A percentile compares a stretch with the other conserved stretches of the same genome.
phyloP scores from a whole-genome alignment of 2,797 vertebrate species.

The Labroides dimidiatus region DNA sequence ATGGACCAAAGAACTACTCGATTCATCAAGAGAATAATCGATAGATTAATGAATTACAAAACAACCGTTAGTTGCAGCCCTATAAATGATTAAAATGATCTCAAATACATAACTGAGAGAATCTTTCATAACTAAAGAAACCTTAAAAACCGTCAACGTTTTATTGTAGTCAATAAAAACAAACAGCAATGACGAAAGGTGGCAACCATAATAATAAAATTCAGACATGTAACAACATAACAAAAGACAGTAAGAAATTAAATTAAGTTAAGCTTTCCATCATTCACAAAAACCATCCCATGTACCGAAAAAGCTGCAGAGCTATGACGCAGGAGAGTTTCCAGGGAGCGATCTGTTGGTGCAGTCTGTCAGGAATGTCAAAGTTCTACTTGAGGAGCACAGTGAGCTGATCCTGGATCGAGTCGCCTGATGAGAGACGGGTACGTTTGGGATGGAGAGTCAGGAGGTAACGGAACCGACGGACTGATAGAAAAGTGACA shows the following conservation, averaged over 20 bases:
- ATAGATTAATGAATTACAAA: too few relatives aligned
- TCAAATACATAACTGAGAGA: neutral
- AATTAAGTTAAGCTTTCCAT: conserved; percentile 80
- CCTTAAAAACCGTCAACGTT: conserved; percentile 69
- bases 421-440: conserved; percentile 47
- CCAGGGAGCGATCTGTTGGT: conserved; percentile 56
- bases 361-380: conserved; percentile 73
- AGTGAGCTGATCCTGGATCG: conserved; percentile 59
- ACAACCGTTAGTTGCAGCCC: too few relatives aligned
- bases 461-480: conserved; percentile 52
- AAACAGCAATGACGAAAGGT: conserved; percentile 79
- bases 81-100: too few relatives aligned
- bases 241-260: conserved; percentile 79
- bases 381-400: conserved; percentile 60
- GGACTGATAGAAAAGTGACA: conserved; percentile 53
- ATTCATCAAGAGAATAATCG: too few relatives aligned
- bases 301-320: conserved; percentile 63
- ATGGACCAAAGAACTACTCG: too few relatives aligned
- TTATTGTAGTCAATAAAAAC: conserved; percentile 86
- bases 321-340: conserved; percentile 49
- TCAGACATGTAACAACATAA: conserved; percentile 76
- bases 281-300: conserved; percentile 59
- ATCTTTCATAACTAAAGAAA: neutral
- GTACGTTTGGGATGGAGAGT: conserved; percentile 39
- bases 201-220: conserved; percentile 80